Percentiles rank a stretch among this genome's conserved stretches.
Evolutionary conservation across 2,113 vertebrate species (phyloP).

Genomic region (Thunnus thynnus): DNA sequence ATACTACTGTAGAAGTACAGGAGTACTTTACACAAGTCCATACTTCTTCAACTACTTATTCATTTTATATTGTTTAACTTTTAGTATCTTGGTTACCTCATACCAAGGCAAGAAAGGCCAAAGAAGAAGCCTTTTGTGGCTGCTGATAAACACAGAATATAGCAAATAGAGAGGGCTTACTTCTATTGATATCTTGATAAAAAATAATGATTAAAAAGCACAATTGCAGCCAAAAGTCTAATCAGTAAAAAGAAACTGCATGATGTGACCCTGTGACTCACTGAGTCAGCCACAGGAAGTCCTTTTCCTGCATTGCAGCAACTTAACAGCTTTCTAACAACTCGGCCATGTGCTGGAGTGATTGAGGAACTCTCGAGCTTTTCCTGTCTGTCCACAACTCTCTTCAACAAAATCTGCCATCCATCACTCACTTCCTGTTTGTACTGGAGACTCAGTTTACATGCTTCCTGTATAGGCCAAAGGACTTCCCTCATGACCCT

Average conservation of each 20-base stretch:
- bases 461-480: slow-evolving; percentile 71
- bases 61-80: neutral
- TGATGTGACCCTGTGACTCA: neutral
- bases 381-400: slow-evolving; percentile 32
- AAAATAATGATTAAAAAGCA: neutral
- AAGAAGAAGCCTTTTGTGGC: neutral
- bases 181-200: too few relatives aligned
- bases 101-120: neutral
- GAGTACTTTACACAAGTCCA: too few relatives aligned
- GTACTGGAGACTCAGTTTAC: slow-evolving; percentile 67
- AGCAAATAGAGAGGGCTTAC: too few relatives aligned
- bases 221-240: neutral
- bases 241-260: neutral
- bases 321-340: slow-evolving; percentile 48
- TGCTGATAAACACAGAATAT: neutral
- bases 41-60: neutral
- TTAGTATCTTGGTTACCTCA: neutral
- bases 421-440: slow-evolving; percentile 79
- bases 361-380: slow-evolving; percentile 51
- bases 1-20: slow-evolving; percentile 16
- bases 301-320: slow-evolving; percentile 42
- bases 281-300: neutral
- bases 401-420: slow-evolving; percentile 59
- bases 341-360: slow-evolving; percentile 30
- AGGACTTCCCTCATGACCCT: slow-evolving; percentile 66